Evolutionary conservation across 2,113 vertebrate species (phyloP), one percentile per base, ranked within the genome.

Genomic region (Silurus asotus): DNA sequence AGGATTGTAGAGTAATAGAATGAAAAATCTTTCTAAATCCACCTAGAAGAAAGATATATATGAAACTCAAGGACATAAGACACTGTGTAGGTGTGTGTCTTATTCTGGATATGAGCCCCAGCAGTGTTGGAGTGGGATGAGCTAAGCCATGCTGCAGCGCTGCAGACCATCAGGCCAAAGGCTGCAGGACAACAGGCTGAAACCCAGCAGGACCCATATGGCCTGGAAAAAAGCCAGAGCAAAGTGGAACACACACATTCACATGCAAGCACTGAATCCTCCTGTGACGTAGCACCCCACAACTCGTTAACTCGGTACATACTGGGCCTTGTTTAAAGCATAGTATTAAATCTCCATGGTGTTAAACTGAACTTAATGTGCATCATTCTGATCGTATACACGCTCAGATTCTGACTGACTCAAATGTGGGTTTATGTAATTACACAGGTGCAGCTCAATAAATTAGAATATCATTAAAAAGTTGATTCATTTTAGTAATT

Each of bases 181-280:
- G 86, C 89, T 85, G 86, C 84, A 90, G 88, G 92, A 90, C 8
- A 91, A 92, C 94, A 93, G 92, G 86, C 90, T 89, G 93, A 56
- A 82, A 82, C 94, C 77, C 95, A 94, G 94, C 94, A 93, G 92
- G 91, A 89, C 83, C 94, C 94, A 95, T 95, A 95, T 95, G 95
- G 94, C 91, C 82, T 88, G 75, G 77, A 91, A 89, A 92, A 87
- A 89, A 91, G 89, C 88, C 84, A 88, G 84, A 37, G 58, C 61
- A 67, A 86, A 85, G 64, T 49, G 20, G 86, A 81, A 82, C 85
- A 89, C 74, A 80, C 76, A 87, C 45, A 83, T 67, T 72, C 28
- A 85, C 64, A 80, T 28, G 80, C 80, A 89, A 37, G 85, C 79
- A 70, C 59, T 23, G 19, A 53, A 65, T 58, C 51, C 75, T 85